Conservation (phyloP, 2,113 vertebrate species). For the Rostratula benghalensis region DNA sequence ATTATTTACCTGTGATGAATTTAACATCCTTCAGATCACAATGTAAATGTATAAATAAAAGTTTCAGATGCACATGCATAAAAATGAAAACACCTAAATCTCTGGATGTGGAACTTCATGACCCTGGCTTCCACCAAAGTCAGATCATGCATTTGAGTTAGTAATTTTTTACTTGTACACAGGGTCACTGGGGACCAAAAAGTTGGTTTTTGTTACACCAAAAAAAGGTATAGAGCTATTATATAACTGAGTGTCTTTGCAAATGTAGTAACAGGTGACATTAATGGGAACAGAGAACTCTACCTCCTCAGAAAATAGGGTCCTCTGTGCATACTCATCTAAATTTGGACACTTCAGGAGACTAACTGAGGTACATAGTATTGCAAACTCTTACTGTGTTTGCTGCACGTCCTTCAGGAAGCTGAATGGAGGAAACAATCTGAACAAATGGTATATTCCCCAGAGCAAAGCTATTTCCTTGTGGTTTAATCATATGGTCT, state of each 20-base stretch:
- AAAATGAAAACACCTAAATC: neutral
- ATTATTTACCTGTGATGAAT: neutral
- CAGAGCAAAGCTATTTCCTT: neutral
- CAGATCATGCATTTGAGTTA: neutral
- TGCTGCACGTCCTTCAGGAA: neutral
- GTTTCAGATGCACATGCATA: neutral
- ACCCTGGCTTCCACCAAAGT: neutral
- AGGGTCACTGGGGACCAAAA: fast-evolving
- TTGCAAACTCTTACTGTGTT: neutral
- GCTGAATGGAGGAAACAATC: neutral
- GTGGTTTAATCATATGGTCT: neutral
- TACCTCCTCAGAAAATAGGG: neutral
- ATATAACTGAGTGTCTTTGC: neutral
- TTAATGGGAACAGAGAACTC: neutral
- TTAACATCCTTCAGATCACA: neutral
- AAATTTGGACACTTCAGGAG: neutral
- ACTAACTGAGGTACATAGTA: neutral
- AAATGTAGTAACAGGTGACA: fast-evolving
- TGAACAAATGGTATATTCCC: neutral
- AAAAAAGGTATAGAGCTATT: neutral
- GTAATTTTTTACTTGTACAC: neutral
- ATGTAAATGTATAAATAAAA: neutral
- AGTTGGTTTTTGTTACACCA: neutral
- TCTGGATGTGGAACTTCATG: neutral
- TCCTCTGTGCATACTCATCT: neutral